These are phyloP conservation scores for Calosoma granatense DNA, from an alignment of 1,140 invertebrate species.

Conservation along the genomic window DNA sequence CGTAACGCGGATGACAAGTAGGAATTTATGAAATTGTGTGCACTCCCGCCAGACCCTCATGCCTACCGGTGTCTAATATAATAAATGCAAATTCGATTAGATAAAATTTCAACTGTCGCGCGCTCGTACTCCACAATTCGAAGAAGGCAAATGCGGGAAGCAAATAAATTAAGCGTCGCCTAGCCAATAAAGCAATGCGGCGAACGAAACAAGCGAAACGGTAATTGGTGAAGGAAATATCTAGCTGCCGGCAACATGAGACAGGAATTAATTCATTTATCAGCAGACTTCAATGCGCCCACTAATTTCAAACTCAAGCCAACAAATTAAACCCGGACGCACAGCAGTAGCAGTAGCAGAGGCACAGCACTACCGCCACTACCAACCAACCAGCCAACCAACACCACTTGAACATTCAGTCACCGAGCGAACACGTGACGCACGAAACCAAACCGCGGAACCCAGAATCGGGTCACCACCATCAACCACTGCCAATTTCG, in stretches of 20 bases:
- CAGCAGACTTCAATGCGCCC: conserved; percentile 8
- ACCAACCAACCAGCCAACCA: too few species aligned
- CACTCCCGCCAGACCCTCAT: too few species aligned
- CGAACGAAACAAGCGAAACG: not conserved
- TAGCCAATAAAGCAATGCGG: not conserved
- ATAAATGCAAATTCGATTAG: conserved; percentile 9
- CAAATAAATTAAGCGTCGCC: conserved; percentile 5
- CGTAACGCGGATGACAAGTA: not conserved
- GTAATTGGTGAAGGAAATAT: conserved; percentile 5
- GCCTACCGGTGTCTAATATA: not conserved
- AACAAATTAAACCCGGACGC: not conserved
- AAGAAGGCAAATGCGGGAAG: conserved; percentile 1
- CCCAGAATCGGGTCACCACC: too few species aligned
- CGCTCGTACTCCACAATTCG: not conserved
- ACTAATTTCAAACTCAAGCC: conserved; percentile 5
- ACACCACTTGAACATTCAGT: too few species aligned
- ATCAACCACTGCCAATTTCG: too few species aligned
- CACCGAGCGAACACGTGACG: too few species aligned
- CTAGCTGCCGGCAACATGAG: not conserved
- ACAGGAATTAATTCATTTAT: conserved; percentile 5
- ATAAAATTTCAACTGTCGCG: conserved; percentile 6
- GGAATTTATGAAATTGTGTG: conserved; percentile 4
- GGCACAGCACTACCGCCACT: not conserved
- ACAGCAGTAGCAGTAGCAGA: not conserved
- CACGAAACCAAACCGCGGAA: too few species aligned